Evolutionary conservation across 2,888 invertebrate species (phyloP), one percentile per base, ranked within the genome.

Genomic region (Selenia dentaria): DNA sequence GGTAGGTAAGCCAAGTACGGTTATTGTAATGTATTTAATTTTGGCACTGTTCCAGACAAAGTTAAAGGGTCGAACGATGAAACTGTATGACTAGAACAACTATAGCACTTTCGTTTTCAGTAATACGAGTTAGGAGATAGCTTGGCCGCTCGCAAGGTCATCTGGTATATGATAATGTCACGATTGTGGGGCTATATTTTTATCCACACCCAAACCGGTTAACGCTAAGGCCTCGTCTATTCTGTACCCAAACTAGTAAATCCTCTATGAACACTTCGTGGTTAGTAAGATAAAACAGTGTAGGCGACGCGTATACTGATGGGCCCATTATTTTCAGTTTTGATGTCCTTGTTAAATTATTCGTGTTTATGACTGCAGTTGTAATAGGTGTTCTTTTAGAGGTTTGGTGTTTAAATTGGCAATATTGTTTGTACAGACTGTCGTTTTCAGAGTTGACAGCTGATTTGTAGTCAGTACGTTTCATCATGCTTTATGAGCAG

Each of bases 101-200:
- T 37, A 45, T 24, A 42, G 41, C 36, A 72, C 74, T 74, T 74
- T 77, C 74, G 57, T 66, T 75, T 73, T 74, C 62, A 35, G 37
- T 54, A 35, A 46, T 28, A 40, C 47, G 22, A 35, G 29, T 57
- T 59, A 59, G 44, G 53, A 58, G 56, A 70, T 53, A 63, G 51
- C 50, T 62, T 8, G 8, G 54, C 49, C 33, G 41, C 46, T 46
- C 47, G 44, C 74, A 80, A 82, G 81, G 81, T 73, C 74, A 64
- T 57, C 70, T 44, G 56, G 68, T 72, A 61, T 58, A 28, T 68
- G 60, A 57, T 66, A 64, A 70, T 71, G 66, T 69, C 63, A 64
- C 57, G 62, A 63, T 62, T 54, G 56, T 57, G 55, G 44, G 52
- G 56, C 59, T 57, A 63, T 47, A 44, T 31, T 61, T 62, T 63